phyloP scores from a whole-genome alignment of 2,888 invertebrate species.

The Pollenia amentaria region DNA sequence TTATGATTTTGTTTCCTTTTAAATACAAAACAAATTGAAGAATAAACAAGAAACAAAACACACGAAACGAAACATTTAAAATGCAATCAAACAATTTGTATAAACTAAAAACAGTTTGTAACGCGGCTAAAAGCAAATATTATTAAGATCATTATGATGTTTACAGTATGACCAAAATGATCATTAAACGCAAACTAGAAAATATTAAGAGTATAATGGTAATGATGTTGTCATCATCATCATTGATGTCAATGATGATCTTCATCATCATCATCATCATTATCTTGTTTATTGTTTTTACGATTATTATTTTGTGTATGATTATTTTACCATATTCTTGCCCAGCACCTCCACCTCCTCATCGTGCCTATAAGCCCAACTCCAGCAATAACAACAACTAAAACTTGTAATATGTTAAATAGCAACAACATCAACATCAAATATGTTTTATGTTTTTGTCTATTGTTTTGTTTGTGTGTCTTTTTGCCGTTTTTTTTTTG shows the following conservation, averaged over 20 bases:
- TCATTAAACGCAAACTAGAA: conserved; percentile 43
- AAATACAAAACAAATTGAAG: conserved; percentile 22
- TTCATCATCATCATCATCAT: conserved; percentile 39
- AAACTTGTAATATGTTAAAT: conserved; percentile 42
- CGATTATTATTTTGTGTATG: conserved; percentile 27
- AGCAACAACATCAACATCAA: conserved; percentile 55
- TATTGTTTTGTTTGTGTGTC: conserved; percentile 61
- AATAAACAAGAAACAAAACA: not conserved
- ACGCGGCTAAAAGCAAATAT: not conserved
- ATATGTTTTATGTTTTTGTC: conserved; percentile 61
- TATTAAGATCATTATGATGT: conserved; percentile 16
- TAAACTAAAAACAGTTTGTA: not conserved
- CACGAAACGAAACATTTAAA: conserved; percentile 22
- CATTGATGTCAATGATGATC: conserved; percentile 11
- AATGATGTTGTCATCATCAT: not conserved
- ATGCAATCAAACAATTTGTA: conserved; percentile 6
- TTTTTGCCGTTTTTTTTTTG: not conserved
- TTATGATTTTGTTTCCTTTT: conserved; percentile 48
- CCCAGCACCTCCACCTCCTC: conserved; percentile 22
- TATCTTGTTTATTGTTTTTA: not conserved
- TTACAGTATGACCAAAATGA: conserved; percentile 3
- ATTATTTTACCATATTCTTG: conserved; percentile 22
- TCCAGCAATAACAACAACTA: conserved; percentile 26
- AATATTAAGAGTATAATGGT: conserved; percentile 1
- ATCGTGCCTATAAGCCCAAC: not conserved